Base-by-base conservation (phyloP, 2,797 vertebrate species). In the Trichosurus vulpecula region DNA sequence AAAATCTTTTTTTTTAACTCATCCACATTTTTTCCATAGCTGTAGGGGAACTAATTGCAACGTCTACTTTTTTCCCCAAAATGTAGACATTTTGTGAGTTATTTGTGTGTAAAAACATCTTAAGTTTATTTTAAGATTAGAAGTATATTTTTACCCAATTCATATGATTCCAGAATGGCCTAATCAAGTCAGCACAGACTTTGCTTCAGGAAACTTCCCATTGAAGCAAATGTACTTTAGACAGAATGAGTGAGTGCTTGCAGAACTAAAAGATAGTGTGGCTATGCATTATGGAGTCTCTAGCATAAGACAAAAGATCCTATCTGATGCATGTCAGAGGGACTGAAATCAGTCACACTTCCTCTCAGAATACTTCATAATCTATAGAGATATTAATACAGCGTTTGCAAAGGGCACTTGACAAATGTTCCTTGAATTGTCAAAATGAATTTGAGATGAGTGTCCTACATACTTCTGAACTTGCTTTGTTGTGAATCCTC, bases 211-310 rank as follows among this genome's bases (percentile, higher is more conserved):
- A 90, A 94, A 0, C 8, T 90, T 87, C 47, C 90, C 41, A 89
- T 92, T 91, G 91, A 96, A 94, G 93, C n/a, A 91, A 96, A 54
- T 91, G 27, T 87, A 29, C 90, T 94, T 92, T 94, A 95, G 56
- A 96, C 41, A 47, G 93, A 96, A 92, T 61, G 30, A 92, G 92
- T 61, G 30, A 92, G 92, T 6, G 87, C 10, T 81, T n/a, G 47
- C 8, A 92, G 19, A 92, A 66, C 90, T 30, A 53, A 96, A 90
- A 14, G 25, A 91, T 52, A 74, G 95, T 51, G 53, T 90, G 57
- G 54, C 16, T 81, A 3, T 81, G 74, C 66, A 81, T 47, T 81
- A 47, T 95, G 35, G 10, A 31, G 52, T 95, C 57, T 22, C 2
- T 14, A 47, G 27, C 0, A 13, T 57, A 91, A 54, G 74, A 11